phyloP scores from a whole-genome alignment of 2,888 invertebrate genomes.

The Mycogona germanica region DNA sequence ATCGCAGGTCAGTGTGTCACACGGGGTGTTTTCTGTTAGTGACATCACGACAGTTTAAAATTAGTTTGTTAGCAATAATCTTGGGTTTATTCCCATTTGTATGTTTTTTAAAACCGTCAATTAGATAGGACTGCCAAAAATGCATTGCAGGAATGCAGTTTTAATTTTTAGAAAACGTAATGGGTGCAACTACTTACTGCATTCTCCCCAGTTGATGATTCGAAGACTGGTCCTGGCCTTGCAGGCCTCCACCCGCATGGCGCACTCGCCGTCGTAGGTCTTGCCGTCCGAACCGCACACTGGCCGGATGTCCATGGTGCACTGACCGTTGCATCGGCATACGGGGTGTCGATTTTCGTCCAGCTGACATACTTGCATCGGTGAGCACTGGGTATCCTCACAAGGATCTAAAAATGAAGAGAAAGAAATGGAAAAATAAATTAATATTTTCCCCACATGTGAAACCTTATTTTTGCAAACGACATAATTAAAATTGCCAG shows the following conservation, averaged over 20 bases:
- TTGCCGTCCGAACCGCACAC: constrained; percentile 42
- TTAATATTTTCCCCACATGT: too few species aligned
- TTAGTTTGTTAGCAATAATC: not conserved
- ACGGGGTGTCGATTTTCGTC: constrained; percentile 61
- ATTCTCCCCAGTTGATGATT: constrained; percentile 69
- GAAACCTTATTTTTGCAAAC: too few species aligned
- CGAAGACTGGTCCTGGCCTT: constrained; percentile 55
- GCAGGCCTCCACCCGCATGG: constrained; percentile 65
- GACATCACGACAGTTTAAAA: too few species aligned
- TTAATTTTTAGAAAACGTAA: not conserved
- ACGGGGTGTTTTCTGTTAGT: constrained; percentile 64
- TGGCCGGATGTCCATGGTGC: constrained; percentile 43
- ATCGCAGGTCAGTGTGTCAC: constrained; percentile 61
- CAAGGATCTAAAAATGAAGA: constrained; percentile 76
- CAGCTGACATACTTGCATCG: constrained; percentile 70
- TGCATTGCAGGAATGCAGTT: too few species aligned
- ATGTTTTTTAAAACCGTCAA: too few species aligned
- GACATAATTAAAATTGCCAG: too few species aligned
- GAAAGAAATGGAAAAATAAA: too few species aligned
- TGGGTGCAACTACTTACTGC: constrained; percentile 43
- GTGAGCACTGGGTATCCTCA: constrained; percentile 57
- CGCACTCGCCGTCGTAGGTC: constrained; percentile 58
- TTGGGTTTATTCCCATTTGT: constrained; percentile 14
- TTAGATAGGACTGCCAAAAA: too few species aligned
- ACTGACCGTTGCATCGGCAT: constrained; percentile 63